A percentile compares a stretch with the other conserved stretches of the same genome.
phyloP scores from a whole-genome alignment of 2,888 invertebrate species.

The Flabesymbios commensalis region DNA sequence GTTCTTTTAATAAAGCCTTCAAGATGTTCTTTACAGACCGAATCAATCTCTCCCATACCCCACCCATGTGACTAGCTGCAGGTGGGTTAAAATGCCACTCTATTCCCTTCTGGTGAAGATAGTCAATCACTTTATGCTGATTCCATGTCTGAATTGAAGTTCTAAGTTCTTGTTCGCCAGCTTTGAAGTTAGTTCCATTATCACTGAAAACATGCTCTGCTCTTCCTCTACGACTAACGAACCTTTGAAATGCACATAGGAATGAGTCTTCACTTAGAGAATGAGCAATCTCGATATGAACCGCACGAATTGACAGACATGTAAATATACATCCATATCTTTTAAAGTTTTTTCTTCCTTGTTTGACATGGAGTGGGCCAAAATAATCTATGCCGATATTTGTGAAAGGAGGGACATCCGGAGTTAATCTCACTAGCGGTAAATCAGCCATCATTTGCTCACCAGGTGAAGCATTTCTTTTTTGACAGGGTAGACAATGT shows the following conservation, averaged over 20 bases:
- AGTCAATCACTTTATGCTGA: background rate
- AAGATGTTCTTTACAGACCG: background rate
- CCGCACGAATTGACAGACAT: slow-evolving; percentile 46
- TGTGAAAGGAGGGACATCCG: slow-evolving; percentile 37
- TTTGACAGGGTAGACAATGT: slow-evolving; percentile 47
- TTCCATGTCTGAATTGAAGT: background rate
- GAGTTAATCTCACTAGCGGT: slow-evolving; percentile 48
- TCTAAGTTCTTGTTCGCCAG: slow-evolving; percentile 23
- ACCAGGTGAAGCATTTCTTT: slow-evolving; percentile 29
- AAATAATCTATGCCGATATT: slow-evolving; percentile 50
- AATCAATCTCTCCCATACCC: slow-evolving; percentile 6
- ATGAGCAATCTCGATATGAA: slow-evolving; percentile 42
- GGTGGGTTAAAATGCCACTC: slow-evolving; percentile 1
- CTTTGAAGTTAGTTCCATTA: slow-evolving; percentile 29
- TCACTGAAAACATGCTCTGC: slow-evolving; percentile 26
- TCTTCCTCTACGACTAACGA: slow-evolving; percentile 27
- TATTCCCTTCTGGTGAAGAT: background rate
- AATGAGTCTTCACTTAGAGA: slow-evolving; percentile 35
- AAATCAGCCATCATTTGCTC: slow-evolving; percentile 52
- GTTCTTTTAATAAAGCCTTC: background rate
- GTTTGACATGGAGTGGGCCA: slow-evolving; percentile 45
- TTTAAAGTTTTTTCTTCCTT: slow-evolving; percentile 42
- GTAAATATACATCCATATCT: slow-evolving; percentile 47
- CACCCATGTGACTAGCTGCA: background rate
- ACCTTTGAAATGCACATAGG: slow-evolving; percentile 30